A percentile compares a stretch with the other conserved stretches of the same genome.
Evolutionary conservation across 2,113 vertebrate genomes (phyloP).

Genomic region (Siniperca knerii): DNA sequence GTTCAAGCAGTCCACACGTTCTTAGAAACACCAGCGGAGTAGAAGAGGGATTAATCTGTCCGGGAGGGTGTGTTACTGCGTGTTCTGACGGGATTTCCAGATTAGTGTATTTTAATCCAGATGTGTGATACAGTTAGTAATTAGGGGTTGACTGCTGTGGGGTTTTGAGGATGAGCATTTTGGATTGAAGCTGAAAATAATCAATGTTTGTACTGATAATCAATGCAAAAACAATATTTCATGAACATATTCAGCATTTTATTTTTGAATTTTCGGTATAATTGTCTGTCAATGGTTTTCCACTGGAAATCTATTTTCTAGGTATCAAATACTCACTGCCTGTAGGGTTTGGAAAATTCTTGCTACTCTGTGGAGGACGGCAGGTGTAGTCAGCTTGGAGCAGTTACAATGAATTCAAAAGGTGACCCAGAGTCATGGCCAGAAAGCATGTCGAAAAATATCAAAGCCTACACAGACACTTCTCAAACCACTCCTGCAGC

Average conservation of each 20-base stretch:
- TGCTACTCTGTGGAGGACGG: not conserved
- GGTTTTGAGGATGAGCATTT: not conserved
- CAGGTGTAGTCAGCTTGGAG: not conserved
- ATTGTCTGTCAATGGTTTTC: too few relatives aligned
- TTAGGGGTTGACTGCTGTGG: not conserved
- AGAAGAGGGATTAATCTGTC: conserved; percentile 50
- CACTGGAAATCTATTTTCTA: not conserved
- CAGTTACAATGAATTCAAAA: not conserved
- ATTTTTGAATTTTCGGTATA: not conserved
- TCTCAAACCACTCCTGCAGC: not conserved
- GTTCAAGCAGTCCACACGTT: conserved; percentile 34
- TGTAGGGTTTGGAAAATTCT: too few relatives aligned
- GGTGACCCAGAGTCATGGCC: not conserved
- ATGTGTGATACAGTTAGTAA: conserved; percentile 33
- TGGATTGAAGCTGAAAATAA: not conserved
- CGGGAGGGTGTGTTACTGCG: conserved; percentile 9
- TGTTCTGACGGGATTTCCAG: conserved; percentile 55
- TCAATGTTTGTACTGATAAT: not conserved
- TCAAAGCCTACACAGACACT: not conserved
- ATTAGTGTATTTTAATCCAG: conserved; percentile 59
- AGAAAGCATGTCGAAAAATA: not conserved
- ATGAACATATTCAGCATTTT: not conserved
- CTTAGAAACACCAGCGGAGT: conserved; percentile 36
- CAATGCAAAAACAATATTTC: not conserved
- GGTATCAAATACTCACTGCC: not conserved